Conservation (phyloP, 2,888 invertebrate genomes). For the Yponomeuta malinellus region DNA sequence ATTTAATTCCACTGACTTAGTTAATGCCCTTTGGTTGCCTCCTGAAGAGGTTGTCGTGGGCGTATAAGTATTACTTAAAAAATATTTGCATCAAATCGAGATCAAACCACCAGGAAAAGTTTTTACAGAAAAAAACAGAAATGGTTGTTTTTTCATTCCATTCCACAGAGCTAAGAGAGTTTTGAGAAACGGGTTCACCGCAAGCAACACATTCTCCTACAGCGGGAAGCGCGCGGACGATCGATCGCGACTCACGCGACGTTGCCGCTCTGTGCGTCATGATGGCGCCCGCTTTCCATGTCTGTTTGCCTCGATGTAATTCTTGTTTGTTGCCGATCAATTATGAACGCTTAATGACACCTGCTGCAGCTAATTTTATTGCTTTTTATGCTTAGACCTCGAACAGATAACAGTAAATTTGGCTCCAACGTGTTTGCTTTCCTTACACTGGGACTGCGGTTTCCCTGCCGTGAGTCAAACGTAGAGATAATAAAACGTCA, state of each 20-base stretch:
- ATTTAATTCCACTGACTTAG: no score
- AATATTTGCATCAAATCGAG: no score
- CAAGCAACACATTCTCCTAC: neutral
- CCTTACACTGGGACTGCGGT: neutral
- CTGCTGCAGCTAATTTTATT: slow-evolving; percentile 26
- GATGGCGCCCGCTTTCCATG: slow-evolving; percentile 13
- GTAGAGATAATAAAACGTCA: no score
- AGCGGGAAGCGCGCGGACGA: slow-evolving; percentile 25
- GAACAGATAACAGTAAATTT: neutral
- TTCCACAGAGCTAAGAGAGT: no score
- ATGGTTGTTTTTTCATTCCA: no score
- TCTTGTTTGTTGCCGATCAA: slow-evolving; percentile 61
- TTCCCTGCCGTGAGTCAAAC: no score
- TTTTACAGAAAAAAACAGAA: no score
- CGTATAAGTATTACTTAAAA: no score
- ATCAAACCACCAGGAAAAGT: no score
- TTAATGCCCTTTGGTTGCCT: no score
- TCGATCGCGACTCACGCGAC: slow-evolving; percentile 53
- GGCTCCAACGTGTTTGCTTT: neutral
- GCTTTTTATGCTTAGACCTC: neutral
- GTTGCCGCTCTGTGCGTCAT: slow-evolving; percentile 55
- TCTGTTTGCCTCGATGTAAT: slow-evolving; percentile 41
- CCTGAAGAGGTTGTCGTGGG: no score
- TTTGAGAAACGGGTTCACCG: no score
- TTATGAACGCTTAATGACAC: slow-evolving; percentile 55